Evolutionary conservation across 2,888 invertebrate species (phyloP).

Genomic region (Rhingia campestris): DNA sequence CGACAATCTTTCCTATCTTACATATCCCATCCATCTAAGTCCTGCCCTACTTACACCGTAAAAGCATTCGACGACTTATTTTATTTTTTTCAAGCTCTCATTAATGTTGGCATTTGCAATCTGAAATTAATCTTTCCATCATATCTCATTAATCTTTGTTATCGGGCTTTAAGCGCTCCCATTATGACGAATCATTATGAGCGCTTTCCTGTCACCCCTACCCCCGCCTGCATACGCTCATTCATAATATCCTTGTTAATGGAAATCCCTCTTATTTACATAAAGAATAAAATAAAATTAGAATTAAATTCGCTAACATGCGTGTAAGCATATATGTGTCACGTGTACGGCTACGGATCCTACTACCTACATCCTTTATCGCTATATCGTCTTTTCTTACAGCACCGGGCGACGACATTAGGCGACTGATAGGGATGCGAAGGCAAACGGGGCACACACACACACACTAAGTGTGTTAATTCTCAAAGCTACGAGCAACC

Average conservation of each 20-base stretch:
- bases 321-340: slow-evolving; percentile 11
- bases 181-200: slow-evolving; percentile 76
- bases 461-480: slow-evolving; percentile 61
- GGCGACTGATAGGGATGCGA: slow-evolving; percentile 16
- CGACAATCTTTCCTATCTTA: neutral
- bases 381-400: slow-evolving; percentile 11
- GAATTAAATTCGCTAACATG: slow-evolving; percentile 50
- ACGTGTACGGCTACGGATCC: slow-evolving; percentile 13
- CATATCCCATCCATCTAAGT: too few species aligned
- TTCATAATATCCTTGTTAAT: slow-evolving; percentile 40
- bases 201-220: slow-evolving; percentile 75
- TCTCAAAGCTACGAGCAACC: slow-evolving; percentile 46
- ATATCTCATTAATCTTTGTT: slow-evolving; percentile 73
- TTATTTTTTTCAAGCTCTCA: slow-evolving; percentile 31
- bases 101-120: slow-evolving; percentile 57
- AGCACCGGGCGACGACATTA: neutral
- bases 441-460: slow-evolving; percentile 2
- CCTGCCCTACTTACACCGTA: too few species aligned
- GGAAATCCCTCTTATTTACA: slow-evolving; percentile 61
- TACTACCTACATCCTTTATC: slow-evolving; percentile 23
- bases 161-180: slow-evolving; percentile 64
- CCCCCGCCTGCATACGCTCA: slow-evolving; percentile 66
- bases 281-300: slow-evolving; percentile 70
- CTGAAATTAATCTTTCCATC: slow-evolving; percentile 69
- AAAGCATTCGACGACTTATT: neutral